Conservation (phyloP, 2,113 vertebrate species). For the Tamias sibiricus region DNA sequence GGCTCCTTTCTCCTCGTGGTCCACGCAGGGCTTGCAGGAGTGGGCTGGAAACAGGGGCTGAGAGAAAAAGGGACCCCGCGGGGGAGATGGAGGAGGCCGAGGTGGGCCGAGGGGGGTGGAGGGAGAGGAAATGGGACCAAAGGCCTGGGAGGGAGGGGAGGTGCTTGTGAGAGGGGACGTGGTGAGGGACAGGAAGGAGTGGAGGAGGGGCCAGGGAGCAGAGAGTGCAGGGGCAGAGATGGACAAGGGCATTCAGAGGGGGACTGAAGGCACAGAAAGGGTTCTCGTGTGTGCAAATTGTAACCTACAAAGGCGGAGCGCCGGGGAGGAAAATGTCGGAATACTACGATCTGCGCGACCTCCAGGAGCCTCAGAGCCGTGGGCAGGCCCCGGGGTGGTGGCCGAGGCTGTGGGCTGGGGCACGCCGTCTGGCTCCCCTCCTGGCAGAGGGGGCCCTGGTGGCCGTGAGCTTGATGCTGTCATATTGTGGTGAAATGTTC, state of each 20-base stretch:
- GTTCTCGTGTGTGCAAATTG: background rate
- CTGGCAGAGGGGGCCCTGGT: accelerated
- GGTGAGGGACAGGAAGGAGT: no score
- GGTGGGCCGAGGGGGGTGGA: background rate
- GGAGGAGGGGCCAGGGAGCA: no score
- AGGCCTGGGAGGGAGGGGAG: accelerated
- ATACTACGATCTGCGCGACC: background rate
- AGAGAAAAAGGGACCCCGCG: background rate
- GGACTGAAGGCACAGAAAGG: background rate
- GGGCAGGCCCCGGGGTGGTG: accelerated
- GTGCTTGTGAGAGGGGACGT: background rate
- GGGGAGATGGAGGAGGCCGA: background rate
- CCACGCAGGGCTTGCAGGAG: background rate
- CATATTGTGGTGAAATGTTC: background rate
- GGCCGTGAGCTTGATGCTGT: background rate
- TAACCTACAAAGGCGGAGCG: no score
- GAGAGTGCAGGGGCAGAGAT: background rate
- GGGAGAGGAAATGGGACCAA: background rate
- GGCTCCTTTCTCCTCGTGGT: background rate
- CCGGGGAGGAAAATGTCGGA: background rate
- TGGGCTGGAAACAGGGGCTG: background rate
- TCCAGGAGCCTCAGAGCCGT: background rate
- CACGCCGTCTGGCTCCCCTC: accelerated
- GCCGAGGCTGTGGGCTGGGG: background rate
- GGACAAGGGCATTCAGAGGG: background rate